Evolutionary conservation across 1,140 invertebrate species (phyloP).

Genomic region (Drosophila quadrilineata): DNA sequence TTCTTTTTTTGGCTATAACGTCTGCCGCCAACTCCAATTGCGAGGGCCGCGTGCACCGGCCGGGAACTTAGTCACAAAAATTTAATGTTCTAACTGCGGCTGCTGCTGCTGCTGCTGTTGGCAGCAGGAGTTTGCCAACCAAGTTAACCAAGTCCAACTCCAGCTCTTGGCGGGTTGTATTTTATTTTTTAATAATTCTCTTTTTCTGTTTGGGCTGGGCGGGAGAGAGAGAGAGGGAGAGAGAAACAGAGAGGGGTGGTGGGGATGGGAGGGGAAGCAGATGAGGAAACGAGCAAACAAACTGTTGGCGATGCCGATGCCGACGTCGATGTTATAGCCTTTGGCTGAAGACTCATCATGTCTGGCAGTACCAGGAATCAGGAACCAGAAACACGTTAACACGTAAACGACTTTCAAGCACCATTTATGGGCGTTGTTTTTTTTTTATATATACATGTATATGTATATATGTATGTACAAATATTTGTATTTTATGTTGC

Average conservation of each 20-base stretch:
- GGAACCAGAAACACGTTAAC: slow-evolving; percentile 41
- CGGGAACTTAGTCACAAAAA: slow-evolving; percentile 36
- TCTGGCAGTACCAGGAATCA: slow-evolving; percentile 46
- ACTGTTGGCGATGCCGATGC: no score
- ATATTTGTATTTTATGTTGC: slow-evolving; percentile 43
- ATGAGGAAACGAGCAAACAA: no score
- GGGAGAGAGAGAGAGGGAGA: no score
- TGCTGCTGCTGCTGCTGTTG: no score
- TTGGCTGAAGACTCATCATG: slow-evolving; percentile 25
- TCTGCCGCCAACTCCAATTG: slow-evolving; percentile 40
- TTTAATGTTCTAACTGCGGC: slow-evolving; percentile 57
- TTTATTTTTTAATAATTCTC: no score
- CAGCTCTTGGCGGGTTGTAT: no score
- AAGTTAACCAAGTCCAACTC: no score
- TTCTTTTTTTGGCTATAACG: no score
- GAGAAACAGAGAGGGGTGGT: no score
- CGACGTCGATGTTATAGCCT: not conserved
- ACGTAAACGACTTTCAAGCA: slow-evolving; percentile 48
- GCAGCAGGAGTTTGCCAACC: no score
- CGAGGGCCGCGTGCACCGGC: slow-evolving; percentile 20
- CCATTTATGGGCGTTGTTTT: slow-evolving; percentile 40
- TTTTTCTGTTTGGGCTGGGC: slow-evolving; percentile 5
- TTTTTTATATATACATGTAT: slow-evolving; percentile 11
- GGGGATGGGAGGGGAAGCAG: no score
- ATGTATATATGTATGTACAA: no score